Evolutionary conservation across 2,888 invertebrate genomes (phyloP), one percentile per base, ranked within the genome.

Genomic region (Macrosiphum euphorbiae): DNA sequence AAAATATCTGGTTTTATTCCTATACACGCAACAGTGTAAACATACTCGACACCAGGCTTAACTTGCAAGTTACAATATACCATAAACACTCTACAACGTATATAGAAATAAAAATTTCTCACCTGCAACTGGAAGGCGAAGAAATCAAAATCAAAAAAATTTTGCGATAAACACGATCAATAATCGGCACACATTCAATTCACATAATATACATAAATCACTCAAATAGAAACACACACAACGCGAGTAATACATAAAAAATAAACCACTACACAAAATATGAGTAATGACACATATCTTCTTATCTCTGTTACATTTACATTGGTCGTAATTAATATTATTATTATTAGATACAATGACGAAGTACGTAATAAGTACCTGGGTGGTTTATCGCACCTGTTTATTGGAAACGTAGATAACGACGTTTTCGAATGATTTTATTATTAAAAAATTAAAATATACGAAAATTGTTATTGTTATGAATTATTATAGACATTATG

Each of bases 231-330:
- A 58, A 91, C 50, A 61, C 90, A 90, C 61, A 90, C 93, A 61
- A 86, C 44, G 61, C 50, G 5, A 92, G 41, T 78, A 88, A 52
- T 88, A 88, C 52, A 55, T 8, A 91, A 90, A 41, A 78, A 78
- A 78, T 20, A 78, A 8, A 44, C 87, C 35, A 92, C 47, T 61
- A 90, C 47, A 85, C 41, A 86, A 93, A 94, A n/a, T n/a, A n/a
- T 35, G 35, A 35, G 78, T 78, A 78, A 78, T 94, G 94, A 90
- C 94, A 90, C 47, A 94, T 67, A 90, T 90, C 41, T 85, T 50
- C 93, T 94, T 94, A 94, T 94, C 94, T 94, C 90, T 78, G 20
- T 87, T 78, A n/a, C 86, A 90, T 47, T 88, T 61, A 94, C 86
- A 94, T 90, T 90, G 67, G 85, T 90, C 84, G 47, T 85, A 93